These are phyloP conservation scores for Drosophila anomelani DNA, from an alignment of 2,888 invertebrate genomes.

Conservation along the genomic window DNA sequence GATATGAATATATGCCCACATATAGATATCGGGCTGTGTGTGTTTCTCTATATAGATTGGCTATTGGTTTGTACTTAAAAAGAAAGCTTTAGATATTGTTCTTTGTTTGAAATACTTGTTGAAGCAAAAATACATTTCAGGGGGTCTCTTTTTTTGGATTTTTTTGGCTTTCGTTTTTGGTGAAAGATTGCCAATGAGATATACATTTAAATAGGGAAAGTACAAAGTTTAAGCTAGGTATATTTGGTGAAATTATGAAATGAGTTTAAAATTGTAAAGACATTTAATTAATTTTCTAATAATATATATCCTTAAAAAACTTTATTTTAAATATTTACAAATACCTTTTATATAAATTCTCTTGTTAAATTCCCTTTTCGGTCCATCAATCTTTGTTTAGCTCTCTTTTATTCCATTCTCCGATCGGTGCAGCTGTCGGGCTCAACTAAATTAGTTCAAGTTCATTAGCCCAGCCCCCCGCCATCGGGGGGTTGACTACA, in stretches of 20 bases:
- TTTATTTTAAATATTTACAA: not conserved
- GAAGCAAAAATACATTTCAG: not conserved
- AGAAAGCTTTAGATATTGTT: slow-evolving; percentile 35
- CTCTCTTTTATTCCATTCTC: slow-evolving; percentile 2
- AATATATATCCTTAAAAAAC: not conserved
- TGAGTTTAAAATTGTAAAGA: not conserved
- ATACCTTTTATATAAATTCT: not conserved
- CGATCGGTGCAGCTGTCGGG: slow-evolving; percentile 22
- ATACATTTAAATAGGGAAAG: not conserved
- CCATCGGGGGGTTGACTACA: slow-evolving; percentile 20
- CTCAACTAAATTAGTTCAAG: slow-evolving; percentile 65
- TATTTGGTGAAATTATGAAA: not conserved
- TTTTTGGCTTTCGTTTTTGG: not conserved
- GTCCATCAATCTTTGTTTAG: slow-evolving; percentile 14
- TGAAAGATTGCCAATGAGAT: slow-evolving; percentile 1
- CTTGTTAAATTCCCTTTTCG: not conserved
- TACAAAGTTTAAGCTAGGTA: not conserved
- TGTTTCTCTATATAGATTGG: slow-evolving; percentile 23
- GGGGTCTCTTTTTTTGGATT: not conserved
- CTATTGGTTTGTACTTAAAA: slow-evolving; percentile 38
- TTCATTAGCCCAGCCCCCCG: slow-evolving; percentile 56
- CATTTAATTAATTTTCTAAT: no score
- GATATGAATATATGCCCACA: slow-evolving; percentile 28
- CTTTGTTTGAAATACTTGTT: slow-evolving; percentile 37
- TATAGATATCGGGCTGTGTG: slow-evolving; percentile 20